Evolutionary conservation across 2,797 vertebrate species (phyloP).

Genomic region (Carapus acus): DNA sequence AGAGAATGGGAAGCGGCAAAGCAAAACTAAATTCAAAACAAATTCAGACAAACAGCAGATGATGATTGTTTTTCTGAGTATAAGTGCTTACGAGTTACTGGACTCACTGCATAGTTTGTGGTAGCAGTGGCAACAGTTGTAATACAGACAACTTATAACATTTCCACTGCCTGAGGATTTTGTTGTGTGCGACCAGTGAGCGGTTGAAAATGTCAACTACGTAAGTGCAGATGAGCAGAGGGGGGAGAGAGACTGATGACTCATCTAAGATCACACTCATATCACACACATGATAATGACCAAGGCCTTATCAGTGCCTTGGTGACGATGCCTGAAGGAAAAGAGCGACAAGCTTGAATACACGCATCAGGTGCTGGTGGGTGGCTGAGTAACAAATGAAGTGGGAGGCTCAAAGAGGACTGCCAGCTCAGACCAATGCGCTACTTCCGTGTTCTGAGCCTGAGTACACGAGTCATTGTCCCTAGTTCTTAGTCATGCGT

Average conservation of each 20-base stretch:
- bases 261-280: constrained; percentile 23
- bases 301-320: background rate
- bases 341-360: background rate
- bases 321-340: constrained; percentile 32
- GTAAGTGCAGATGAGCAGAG: constrained; percentile 31
- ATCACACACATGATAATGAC: no score
- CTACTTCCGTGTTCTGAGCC: constrained; percentile 21
- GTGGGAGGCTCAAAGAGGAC: constrained; percentile 39
- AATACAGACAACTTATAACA: no score
- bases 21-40: no score
- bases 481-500: constrained; percentile 63
- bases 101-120: no score
- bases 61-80: no score
- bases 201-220: background rate
- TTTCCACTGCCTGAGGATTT: no score
- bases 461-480: constrained; percentile 54
- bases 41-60: no score
- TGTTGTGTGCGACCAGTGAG: background rate
- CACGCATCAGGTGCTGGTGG: constrained; percentile 54
- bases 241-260: constrained; percentile 37
- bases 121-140: no score
- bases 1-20: no score
- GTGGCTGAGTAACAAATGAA: constrained; percentile 38
- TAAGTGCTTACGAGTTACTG: no score
- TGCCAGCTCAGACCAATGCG: constrained; percentile 18